Evolutionary conservation across 2,888 invertebrate genomes (phyloP), one percentile per base, ranked within the genome.

Genomic region (Anorthoa munda): DNA sequence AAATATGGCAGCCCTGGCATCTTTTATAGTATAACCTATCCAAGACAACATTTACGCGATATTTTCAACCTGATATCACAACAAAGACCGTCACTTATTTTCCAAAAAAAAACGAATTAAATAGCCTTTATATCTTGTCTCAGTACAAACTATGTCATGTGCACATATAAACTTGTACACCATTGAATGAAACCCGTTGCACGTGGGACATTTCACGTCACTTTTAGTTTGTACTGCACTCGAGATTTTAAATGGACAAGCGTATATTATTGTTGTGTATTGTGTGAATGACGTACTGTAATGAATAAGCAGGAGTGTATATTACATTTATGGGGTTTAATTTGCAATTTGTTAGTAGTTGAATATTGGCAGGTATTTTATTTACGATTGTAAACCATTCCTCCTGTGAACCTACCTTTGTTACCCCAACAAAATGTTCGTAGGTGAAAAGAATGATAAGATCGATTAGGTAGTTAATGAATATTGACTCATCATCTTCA

Each of bases 91-190:
- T 12, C 26, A 51, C 23, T 48, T 53, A 63, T 75, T 51, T 66
- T 46, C n/a, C 45, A 23, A 23, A 53, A 23, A 53, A 74, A 68
- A 53, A 26, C 15, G 7, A 50, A 75, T 59, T 64, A 39, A 61
- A 77, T 50, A 60, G 55, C 53, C n/a, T 39, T 51, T 45, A 77
- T 58, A 53, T 55, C 39, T 77, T 66, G 61, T 58, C 50, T 55
- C 61, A 18, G 51, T 51, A 23, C 46, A 31, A 23, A 66, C 51
- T 39, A 50, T n/a, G 45, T 66, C 72, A 66, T 50, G 58, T 31
- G 31, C 66, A 75, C 60, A 71, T 79, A 72, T 80, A 72, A 75
- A 79, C 67, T 79, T 66, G 53, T n/a, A n/a, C 67, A 75, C 53
- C 60, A 59, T 79, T 79, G 64, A 74, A 75, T 79, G 64, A 75